Conservation (phyloP, 2,888 invertebrate genomes). For the Diogma glabrata region DNA sequence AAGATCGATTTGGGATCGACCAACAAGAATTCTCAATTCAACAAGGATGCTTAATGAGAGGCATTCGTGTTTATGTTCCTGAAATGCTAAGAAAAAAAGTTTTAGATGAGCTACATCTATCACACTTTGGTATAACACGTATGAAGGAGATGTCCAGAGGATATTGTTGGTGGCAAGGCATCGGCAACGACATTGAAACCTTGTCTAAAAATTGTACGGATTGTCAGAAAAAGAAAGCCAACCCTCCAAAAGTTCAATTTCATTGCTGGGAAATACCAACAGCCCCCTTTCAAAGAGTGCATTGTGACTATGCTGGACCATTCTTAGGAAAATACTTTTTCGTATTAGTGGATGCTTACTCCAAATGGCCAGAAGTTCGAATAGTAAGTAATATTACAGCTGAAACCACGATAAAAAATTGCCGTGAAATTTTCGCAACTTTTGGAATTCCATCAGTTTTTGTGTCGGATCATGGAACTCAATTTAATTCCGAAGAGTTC, state of each 20-base stretch:
- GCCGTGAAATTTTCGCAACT: too few relatives aligned
- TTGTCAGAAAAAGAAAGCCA: conserved; percentile 13
- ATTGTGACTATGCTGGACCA: conserved; percentile 18
- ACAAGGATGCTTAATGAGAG: too few relatives aligned
- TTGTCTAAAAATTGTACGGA: conserved; percentile 14
- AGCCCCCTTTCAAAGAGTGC: conserved; percentile 20
- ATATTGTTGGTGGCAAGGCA: conserved; percentile 21
- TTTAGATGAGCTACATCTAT: too few relatives aligned
- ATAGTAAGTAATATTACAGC: conserved; percentile 13
- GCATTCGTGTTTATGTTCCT: too few relatives aligned
- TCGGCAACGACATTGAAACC: conserved; percentile 21
- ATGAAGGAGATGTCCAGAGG: conserved; percentile 19
- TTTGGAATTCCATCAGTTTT: too few relatives aligned
- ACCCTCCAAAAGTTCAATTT: conserved; percentile 15
- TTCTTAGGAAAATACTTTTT: conserved; percentile 9
- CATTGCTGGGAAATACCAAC: conserved; percentile 17
- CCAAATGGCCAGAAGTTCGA: conserved; percentile 19
- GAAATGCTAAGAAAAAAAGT: too few relatives aligned
- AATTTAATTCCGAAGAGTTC: too few relatives aligned
- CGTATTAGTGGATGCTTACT: conserved; percentile 18
- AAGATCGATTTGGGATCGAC: too few relatives aligned
- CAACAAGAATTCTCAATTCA: too few relatives aligned
- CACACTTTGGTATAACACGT: too few relatives aligned
- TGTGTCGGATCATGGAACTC: too few relatives aligned
- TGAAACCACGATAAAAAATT: too few relatives aligned